Base-by-base conservation (phyloP, 2,888 invertebrate genomes). In the Alentia gelatinosa region DNA sequence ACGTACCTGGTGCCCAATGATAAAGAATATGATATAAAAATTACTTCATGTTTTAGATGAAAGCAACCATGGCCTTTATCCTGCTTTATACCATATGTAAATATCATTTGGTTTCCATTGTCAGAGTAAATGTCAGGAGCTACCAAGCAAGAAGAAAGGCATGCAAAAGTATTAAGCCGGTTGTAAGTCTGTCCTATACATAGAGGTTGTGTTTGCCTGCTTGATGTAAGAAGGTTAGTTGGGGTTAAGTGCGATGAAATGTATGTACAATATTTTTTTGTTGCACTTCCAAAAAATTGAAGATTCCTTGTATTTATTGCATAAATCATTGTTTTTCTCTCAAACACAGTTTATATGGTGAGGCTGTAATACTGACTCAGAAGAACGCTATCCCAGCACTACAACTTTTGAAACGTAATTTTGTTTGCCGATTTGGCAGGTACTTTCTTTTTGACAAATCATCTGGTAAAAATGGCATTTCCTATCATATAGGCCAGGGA, bases 131-230 rank as follows among this genome's bases (percentile, higher is more conserved):
- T 79, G 79, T 79, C 79, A 79, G 26, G 23, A 79, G 19, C 35
- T 39, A 79, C 79, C 79, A 79, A 79, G 79, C n/a, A 12, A 79
- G 12, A 12, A 39, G 79, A 79, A 79, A 79, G 79, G 39, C 79
- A 79, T 79, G 79, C 79, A 79, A 19, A 79, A 79, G 79, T 79
- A 39, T 12, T 79, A 23, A 79, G 23, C 39, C 79, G 79, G 39
- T 79, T 79, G 79, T 79, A 79, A 79, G 79, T 79, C 15, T 15
- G 5, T 79, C 7, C 4, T 79, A 37, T 23, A 37, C 4, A 26
- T 74, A 74, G 30, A 35, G 74, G 7, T 30, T 37, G 12, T 79
- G 79, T 79, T 39, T 79, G 39, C 56, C 19, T 56, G 56, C 56
- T 56, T 56, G 56, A 56, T n/a, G n/a, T n/a, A n/a, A n/a, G n/a